These are phyloP conservation scores for Pheosia gnoma DNA, from an alignment of 2,888 invertebrate genomes.

Conservation along the genomic window DNA sequence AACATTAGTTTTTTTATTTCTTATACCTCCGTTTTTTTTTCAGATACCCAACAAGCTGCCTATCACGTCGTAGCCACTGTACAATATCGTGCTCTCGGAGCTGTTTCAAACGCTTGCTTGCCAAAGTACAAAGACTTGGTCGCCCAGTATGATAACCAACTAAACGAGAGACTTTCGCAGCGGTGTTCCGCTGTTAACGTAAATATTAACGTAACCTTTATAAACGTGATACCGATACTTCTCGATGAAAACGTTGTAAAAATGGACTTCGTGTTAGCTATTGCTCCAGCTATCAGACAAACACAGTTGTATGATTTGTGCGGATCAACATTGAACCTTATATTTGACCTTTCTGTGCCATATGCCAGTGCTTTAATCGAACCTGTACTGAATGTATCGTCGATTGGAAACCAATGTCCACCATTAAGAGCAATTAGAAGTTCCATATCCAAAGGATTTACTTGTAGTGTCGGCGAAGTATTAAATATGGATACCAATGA, in stretches of 20 bases:
- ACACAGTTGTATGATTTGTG: slow-evolving; percentile 97
- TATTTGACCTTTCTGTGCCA: slow-evolving; percentile 97
- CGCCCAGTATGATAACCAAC: slow-evolving; percentile 90
- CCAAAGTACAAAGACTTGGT: slow-evolving; percentile 93
- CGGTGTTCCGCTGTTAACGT: slow-evolving; percentile 97
- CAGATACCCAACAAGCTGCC: slow-evolving; percentile 96
- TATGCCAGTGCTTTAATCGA: slow-evolving; percentile 96
- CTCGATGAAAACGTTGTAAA: slow-evolving; percentile 94
- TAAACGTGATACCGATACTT: slow-evolving; percentile 91
- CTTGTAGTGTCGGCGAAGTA: slow-evolving; percentile 96
- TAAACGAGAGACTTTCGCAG: slow-evolving; percentile 93
- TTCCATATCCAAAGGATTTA: slow-evolving; percentile 93
- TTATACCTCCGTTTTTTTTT: slow-evolving; percentile 35
- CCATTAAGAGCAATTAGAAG: slow-evolving; percentile 94
- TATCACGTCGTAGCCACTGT: slow-evolving; percentile 95
- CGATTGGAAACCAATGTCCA: slow-evolving; percentile 96
- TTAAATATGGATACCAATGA: slow-evolving; percentile 96
- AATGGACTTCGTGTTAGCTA: slow-evolving; percentile 94
- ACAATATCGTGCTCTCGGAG: slow-evolving; percentile 94
- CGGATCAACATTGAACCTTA: slow-evolving; percentile 95
- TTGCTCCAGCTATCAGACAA: slow-evolving; percentile 94
- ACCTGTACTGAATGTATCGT: slow-evolving; percentile 93
- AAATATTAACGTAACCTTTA: slow-evolving; percentile 96
- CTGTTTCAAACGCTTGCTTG: slow-evolving; percentile 92
- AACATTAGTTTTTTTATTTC: slow-evolving; percentile 10